Base-by-base conservation (phyloP, 2,113 vertebrate genomes). In the Piaya cayana region DNA sequence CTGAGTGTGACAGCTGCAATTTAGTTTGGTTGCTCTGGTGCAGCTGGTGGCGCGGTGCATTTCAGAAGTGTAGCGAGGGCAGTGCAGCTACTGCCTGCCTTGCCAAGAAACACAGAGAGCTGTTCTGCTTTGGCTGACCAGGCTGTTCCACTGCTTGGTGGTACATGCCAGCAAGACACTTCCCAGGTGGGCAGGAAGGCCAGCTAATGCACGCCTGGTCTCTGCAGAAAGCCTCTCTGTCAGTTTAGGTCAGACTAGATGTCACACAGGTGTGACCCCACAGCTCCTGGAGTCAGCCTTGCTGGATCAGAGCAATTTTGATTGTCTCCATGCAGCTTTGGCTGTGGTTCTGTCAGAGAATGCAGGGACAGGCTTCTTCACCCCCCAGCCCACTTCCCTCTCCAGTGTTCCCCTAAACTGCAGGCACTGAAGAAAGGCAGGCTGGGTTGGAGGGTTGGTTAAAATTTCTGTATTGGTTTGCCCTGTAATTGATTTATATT, bases 51-150 rank as follows among this genome's bases (percentile, higher is more conserved):
- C 55, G 2, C 0, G 6, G 20, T 8, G 21, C 29, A 3, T 52
- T 72, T 78, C 1, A n/a, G 50, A 39, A 67, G 37, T 4, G 37
- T 4, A 3, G 19, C 8, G 4, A 12, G 50, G 37, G 39, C 23
- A 20, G 4, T 4, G 25, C 25, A 45, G 34, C 56, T 86, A 12
- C 56, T 67, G 64, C 37, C 52, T 19, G 76, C 15, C 77, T 80
- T 18, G 9, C 0, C 0, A 12, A 52, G 63, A 36, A 82, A 11
- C 1, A 2, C 11, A 3, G 47, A 16, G 42, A 60, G n/a, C 22
- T 6, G 12, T 11, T 67, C 23, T 2, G 9, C 55, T 87, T 9
- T 0, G 1, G 19, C 37, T 0, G 0, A 55, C 27, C 60, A 49
- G 55, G 39, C 63, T 60, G 49, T 62, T 30, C 30, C 1, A 0